Conservation (phyloP, 2,113 vertebrate genomes). For the Tachuris rubrigastra region DNA sequence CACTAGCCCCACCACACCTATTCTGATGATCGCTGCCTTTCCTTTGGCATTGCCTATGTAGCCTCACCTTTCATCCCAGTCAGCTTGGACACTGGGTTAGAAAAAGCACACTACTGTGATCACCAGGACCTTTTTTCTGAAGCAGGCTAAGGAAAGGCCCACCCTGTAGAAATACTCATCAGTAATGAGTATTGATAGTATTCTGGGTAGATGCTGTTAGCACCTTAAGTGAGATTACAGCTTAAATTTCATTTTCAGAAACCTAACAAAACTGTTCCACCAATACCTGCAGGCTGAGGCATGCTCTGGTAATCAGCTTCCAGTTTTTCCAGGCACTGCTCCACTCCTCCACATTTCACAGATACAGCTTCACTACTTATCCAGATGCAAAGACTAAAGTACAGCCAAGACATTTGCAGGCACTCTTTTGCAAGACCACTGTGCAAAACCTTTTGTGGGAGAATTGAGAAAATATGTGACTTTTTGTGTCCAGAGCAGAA, state of each 20-base stretch:
- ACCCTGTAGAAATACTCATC: background rate
- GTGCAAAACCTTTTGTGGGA: background rate
- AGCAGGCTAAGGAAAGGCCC: background rate
- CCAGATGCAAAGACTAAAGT: background rate
- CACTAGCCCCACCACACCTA: background rate
- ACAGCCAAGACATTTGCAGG: background rate
- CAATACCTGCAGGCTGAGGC: background rate
- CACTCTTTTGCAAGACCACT: background rate
- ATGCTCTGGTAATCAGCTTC: background rate
- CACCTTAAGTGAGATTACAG: background rate
- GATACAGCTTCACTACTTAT: background rate
- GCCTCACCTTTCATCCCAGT: background rate
- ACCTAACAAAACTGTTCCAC: background rate
- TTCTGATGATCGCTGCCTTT: background rate
- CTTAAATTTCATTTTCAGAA: background rate
- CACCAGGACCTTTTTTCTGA: background rate
- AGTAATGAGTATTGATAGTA: fast-evolving
- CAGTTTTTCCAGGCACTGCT: background rate
- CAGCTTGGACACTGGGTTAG: fast-evolving
- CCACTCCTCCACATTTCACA: background rate
- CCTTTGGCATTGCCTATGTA: background rate
- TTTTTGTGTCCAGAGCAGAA: background rate
- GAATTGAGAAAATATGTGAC: background rate
- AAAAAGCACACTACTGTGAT: background rate
- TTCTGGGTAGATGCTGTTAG: background rate